Evolutionary conservation across 30 jellyfish, hydroid and myxozoan genomes (phyloP).

Genomic region (Cassiopea xamachana): DNA sequence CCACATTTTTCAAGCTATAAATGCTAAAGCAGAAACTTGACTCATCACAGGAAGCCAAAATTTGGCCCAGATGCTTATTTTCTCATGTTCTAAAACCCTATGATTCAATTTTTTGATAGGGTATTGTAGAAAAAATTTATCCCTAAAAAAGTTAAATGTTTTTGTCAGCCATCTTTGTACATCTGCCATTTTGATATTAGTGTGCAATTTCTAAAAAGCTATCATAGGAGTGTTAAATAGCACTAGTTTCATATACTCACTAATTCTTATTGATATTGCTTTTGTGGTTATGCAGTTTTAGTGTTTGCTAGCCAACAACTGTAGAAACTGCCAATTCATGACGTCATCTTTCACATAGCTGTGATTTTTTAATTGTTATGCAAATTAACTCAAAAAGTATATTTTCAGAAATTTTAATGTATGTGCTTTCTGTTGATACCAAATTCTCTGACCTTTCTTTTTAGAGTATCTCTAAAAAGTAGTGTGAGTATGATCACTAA

Average conservation of each 20-base stretch:
- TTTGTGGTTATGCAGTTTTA: background rate
- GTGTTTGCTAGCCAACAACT: background rate
- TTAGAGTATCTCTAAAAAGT: background rate
- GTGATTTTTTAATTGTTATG: background rate
- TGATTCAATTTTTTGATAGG: conserved; percentile 3
- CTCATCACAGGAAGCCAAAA: background rate
- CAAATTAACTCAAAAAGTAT: too few species aligned
- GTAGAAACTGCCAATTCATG: background rate
- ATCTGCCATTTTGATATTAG: conserved; percentile 23
- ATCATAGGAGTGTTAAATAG: background rate
- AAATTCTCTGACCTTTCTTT: background rate
- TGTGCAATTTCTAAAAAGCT: background rate
- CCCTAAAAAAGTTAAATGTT: conserved; percentile 10
- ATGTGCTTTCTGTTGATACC: background rate
- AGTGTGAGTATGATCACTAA: background rate
- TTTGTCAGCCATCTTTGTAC: conserved; percentile 24
- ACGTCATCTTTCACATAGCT: background rate
- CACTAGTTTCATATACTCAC: too few species aligned
- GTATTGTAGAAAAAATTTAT: background rate
- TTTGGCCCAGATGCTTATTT: background rate
- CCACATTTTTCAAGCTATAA: background rate
- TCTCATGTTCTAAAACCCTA: conserved; percentile 4
- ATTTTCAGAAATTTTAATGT: background rate
- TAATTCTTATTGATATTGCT: background rate
- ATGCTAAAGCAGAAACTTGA: background rate